These are phyloP conservation scores for Drosophila oshimai DNA, from an alignment of 1,140 invertebrate species.

Conservation along the genomic window DNA sequence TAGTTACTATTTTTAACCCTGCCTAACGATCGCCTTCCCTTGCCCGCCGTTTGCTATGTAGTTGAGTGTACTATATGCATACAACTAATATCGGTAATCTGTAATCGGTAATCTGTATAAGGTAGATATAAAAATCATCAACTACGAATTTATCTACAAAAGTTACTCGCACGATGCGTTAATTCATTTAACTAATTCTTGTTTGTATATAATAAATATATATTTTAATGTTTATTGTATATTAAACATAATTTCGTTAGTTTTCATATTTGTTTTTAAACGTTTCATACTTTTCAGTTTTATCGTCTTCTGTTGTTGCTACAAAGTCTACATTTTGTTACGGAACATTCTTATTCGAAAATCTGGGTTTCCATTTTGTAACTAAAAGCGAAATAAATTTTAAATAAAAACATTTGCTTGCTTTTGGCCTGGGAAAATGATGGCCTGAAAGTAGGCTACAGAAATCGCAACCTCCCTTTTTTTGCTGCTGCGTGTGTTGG, in stretches of 20 bases:
- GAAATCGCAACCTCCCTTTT: not conserved
- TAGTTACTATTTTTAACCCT: conserved; percentile 76
- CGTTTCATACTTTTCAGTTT: conserved; percentile 74
- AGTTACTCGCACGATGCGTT: conserved; percentile 51
- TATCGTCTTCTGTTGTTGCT: conserved; percentile 78
- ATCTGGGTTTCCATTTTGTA: conserved; percentile 23
- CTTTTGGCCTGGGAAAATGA: conserved; percentile 39
- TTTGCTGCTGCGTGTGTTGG: not conserved
- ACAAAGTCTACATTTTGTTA: conserved; percentile 78
- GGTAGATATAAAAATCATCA: conserved; percentile 74
- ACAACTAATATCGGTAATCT: conserved; percentile 44
- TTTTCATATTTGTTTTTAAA: conserved; percentile 36
- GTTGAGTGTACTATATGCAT: conserved; percentile 42
- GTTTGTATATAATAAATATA: conserved; percentile 63
- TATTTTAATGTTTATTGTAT: conserved; percentile 63
- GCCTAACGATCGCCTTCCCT: conserved; percentile 49
- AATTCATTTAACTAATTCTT: conserved; percentile 59
- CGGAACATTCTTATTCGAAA: conserved; percentile 78
- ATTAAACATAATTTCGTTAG: conserved; percentile 70
- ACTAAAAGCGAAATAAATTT: conserved; percentile 28
- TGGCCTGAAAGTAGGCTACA: conserved; percentile 47
- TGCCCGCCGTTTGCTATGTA: conserved; percentile 37
- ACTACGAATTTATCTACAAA: conserved; percentile 80
- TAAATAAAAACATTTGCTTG: conserved; percentile 29
- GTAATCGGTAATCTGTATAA: too few relatives aligned